Conservation (phyloP, 2,888 invertebrate genomes). For the Orchesella flavescens region DNA sequence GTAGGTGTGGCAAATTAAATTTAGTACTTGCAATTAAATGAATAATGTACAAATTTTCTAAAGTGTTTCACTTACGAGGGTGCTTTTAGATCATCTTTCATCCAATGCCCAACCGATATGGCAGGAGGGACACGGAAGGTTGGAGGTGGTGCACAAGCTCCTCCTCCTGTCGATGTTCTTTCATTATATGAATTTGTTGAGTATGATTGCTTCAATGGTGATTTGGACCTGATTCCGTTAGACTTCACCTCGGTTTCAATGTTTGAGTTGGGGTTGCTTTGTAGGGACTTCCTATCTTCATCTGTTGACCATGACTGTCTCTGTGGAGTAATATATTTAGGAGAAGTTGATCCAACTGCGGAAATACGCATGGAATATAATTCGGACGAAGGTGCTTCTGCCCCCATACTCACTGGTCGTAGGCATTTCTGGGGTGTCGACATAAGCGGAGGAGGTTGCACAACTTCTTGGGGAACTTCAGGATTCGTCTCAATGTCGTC, state of each 20-base stretch:
- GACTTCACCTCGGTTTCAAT: constrained; percentile 1
- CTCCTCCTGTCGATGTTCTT: constrained; percentile 26
- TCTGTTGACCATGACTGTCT: constrained; percentile 51
- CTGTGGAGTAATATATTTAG: constrained; percentile 55
- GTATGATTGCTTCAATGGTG: constrained; percentile 42
- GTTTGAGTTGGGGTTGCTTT: not conserved
- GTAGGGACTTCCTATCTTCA: constrained; percentile 14
- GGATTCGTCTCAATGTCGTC: constrained; percentile 29
- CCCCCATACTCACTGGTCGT: constrained; percentile 60
- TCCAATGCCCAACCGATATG: constrained; percentile 51
- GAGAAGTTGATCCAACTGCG: constrained; percentile 43
- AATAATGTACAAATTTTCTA: not conserved
- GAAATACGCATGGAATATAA: constrained; percentile 56
- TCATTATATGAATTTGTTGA: constrained; percentile 46
- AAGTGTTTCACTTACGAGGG: constrained; percentile 40
- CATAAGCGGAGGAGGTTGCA: not conserved
- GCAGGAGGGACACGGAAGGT: constrained; percentile 49
- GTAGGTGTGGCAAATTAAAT: not conserved
- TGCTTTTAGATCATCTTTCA: constrained; percentile 59
- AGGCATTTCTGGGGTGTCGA: not conserved
- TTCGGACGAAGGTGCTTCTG: constrained; percentile 57
- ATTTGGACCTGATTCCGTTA: constrained; percentile 45
- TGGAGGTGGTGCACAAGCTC: not conserved
- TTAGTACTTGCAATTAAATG: not conserved
- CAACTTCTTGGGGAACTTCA: constrained; percentile 38